Evolutionary conservation across 1,140 invertebrate species (phyloP), one percentile per base, ranked within the genome.

Genomic region (Drosophila sucinea): DNA sequence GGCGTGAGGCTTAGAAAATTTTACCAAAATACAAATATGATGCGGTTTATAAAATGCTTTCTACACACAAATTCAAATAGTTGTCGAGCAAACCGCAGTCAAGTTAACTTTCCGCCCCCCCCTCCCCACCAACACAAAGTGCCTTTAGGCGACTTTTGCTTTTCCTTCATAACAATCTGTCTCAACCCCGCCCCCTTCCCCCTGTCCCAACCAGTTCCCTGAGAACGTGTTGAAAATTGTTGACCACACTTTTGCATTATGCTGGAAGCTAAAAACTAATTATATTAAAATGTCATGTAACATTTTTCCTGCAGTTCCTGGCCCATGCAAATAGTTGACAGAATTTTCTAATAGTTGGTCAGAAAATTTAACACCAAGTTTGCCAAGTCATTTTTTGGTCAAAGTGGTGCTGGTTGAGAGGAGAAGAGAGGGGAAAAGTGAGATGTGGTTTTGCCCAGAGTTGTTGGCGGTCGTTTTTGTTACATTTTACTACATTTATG

Each of bases 281-380:
- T 86, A 86, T 86, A 86, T 86, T 86, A 86, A 86, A 87, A 86
- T 86, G 83, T 86, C 83, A 83, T 86, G 83, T 75, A 83, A 87
- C 77, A 86, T 83, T 71, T 77, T 82, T 62, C 54, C 35, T 65
- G 65, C 71, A 73, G 77, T 67, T 78, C 70, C 67, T 70, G 67
- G 79, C 76, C 64, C 76, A 71, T 51, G 44, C 65, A 79, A 86
- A 79, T 86, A 84, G 56, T 77, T 79, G 69, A 75, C 60, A 70
- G 64, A 62, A 71, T 73, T 77, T 77, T 64, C 66, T 72, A 51
- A 51, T 51, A 51, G 74, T 82, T 76, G 61, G 77, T 47, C 62
- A 55, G 70, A 51, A 67, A 73, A 73, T 83, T 83, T 83, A 83
- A 70, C 74, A 73, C 76, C 71, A 65, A 77, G 67, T 79, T 73